Evolutionary conservation across 2,113 vertebrate species (phyloP).

Genomic region (Bettongia penicillata): DNA sequence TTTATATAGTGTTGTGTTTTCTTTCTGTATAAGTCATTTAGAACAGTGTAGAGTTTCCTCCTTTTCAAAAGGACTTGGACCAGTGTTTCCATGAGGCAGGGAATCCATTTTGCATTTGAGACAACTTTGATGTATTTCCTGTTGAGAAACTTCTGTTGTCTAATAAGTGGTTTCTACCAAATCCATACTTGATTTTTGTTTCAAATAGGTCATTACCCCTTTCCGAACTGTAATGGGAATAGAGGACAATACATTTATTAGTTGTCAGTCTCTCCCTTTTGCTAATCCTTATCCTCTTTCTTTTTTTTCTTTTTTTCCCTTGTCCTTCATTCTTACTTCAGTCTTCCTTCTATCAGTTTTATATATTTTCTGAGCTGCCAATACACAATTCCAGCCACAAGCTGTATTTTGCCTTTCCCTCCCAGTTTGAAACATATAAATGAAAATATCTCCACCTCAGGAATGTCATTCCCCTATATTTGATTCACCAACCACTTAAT

Average conservation of each 20-base stretch:
- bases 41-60: background rate
- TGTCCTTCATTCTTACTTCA: background rate
- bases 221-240: background rate
- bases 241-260: background rate
- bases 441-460: background rate
- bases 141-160: background rate
- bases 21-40: constrained; percentile 40
- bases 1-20: background rate
- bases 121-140: background rate
- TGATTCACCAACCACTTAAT: background rate
- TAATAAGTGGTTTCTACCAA: background rate
- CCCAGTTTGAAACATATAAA: background rate
- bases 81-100: background rate
- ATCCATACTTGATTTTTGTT: background rate
- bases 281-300: background rate
- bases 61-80: background rate
- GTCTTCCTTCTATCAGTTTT: background rate
- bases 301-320: too few relatives aligned
- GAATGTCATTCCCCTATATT: background rate
- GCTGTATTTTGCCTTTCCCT: background rate
- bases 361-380: background rate
- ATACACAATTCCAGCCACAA: background rate
- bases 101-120: background rate
- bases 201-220: background rate
- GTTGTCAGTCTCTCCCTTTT: background rate